A percentile compares a stretch with the other conserved stretches of the same genome.
Evolutionary conservation across 2,113 vertebrate genomes (phyloP).

Genomic region (Xerus inauris): DNA sequence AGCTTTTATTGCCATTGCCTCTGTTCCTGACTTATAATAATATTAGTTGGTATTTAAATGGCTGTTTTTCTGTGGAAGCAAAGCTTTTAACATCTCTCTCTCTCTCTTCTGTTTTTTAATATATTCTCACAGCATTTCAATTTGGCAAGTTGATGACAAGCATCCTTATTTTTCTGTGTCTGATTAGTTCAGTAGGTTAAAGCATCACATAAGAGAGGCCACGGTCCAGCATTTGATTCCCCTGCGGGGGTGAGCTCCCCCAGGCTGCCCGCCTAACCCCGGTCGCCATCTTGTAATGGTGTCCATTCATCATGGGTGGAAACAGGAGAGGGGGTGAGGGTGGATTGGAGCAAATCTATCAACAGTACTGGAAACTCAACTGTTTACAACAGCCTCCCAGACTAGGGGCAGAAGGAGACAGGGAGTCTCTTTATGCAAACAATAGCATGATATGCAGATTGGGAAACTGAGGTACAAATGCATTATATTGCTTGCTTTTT

Average conservation of each 20-base stretch:
- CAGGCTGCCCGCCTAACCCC: conserved; percentile 55
- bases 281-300: conserved; percentile 76
- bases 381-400: conserved; percentile 41
- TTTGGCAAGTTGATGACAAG: conserved; percentile 69
- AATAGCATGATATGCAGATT: not conserved
- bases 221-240: conserved; percentile 58
- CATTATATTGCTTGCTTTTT: not conserved
- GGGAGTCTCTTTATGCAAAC: conserved; percentile 31
- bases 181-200: conserved; percentile 77
- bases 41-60: conserved; percentile 60
- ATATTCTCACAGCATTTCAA: conserved; percentile 22
- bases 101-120: not conserved
- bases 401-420: not conserved
- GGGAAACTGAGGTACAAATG: conserved; percentile 6
- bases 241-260: conserved; percentile 20
- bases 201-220: conserved; percentile 70
- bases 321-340: conserved; percentile 62
- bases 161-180: conserved; percentile 65
- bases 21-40: conserved; percentile 50
- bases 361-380: conserved; percentile 55
- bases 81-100: not conserved
- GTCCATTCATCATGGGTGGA: conserved; percentile 77
- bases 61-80: conserved; percentile 50
- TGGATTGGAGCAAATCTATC: conserved; percentile 77
- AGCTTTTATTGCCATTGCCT: conserved; percentile 56